phyloP scores from a whole-genome alignment of 2,888 invertebrate genomes.

The Colletes collaris region DNA sequence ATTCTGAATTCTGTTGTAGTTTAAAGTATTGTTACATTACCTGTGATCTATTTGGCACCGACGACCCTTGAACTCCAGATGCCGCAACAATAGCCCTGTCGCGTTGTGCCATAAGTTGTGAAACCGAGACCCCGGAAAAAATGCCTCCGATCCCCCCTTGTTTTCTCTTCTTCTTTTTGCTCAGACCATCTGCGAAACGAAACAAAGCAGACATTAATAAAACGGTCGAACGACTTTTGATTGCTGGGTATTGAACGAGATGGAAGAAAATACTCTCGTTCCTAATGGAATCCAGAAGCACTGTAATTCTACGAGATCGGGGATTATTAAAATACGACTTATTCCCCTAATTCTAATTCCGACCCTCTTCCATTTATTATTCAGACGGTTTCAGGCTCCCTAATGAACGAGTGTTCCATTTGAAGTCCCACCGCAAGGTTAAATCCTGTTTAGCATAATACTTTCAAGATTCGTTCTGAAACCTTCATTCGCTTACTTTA shows the following conservation, averaged over 20 bases:
- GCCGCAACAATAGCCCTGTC: constrained; percentile 82
- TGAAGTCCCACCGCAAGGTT: constrained; percentile 58
- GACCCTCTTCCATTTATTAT: constrained; percentile 56
- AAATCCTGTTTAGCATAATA: constrained; percentile 60
- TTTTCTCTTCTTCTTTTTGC: constrained; percentile 86
- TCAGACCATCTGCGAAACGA: constrained; percentile 83
- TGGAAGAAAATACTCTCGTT: constrained; percentile 29
- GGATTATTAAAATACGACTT: constrained; percentile 51
- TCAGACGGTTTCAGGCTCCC: constrained; percentile 50
- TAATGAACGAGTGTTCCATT: constrained; percentile 63
- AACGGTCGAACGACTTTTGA: neutral
- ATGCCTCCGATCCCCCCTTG: constrained; percentile 86
- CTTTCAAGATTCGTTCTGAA: constrained; percentile 35
- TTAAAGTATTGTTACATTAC: constrained; percentile 66
- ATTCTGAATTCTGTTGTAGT: neutral
- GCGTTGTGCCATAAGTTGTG: constrained; percentile 87
- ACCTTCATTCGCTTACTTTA: constrained; percentile 38
- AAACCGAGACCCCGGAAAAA: constrained; percentile 86
- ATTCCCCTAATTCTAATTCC: constrained; percentile 54
- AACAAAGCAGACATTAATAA: constrained; percentile 46
- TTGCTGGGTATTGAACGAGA: constrained; percentile 3
- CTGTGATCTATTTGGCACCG: constrained; percentile 79
- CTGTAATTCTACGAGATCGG: constrained; percentile 23
- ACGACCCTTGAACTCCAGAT: constrained; percentile 72
- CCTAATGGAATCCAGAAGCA: constrained; percentile 23